Evolutionary conservation across 1,140 invertebrate genomes (phyloP).

Genomic region (Trinorchestia longiramus): DNA sequence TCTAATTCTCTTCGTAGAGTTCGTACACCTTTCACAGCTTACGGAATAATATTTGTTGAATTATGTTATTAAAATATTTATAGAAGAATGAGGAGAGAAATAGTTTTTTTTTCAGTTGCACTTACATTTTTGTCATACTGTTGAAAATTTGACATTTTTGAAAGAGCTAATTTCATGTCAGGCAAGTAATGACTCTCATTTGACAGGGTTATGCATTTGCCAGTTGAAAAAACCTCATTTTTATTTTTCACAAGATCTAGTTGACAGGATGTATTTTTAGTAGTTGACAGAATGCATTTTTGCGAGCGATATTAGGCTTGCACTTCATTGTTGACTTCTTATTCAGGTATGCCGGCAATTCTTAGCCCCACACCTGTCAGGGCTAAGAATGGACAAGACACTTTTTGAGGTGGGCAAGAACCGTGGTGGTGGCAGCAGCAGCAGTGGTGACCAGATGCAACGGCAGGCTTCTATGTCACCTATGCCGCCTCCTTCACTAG

Average conservation of each 20-base stretch:
- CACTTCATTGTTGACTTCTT: neutral
- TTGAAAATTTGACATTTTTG: neutral
- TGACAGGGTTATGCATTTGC: too few species aligned
- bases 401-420: slow-evolving; percentile 76
- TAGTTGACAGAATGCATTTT: neutral
- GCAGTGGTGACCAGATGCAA: slow-evolving; percentile 64
- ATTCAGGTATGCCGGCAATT: slow-evolving; percentile 78
- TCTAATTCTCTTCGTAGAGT: neutral
- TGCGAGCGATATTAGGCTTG: neutral
- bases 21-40: neutral
- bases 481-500: slow-evolving; percentile 76
- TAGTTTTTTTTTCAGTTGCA: too few species aligned
- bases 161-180: neutral
- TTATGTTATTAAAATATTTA: neutral
- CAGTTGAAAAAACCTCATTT: too few species aligned
- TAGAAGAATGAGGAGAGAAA: too few species aligned
- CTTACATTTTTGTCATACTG: too few species aligned
- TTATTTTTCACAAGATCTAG: too few species aligned
- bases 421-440: slow-evolving; percentile 54
- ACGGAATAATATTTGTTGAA: neutral
- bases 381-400: slow-evolving; percentile 83
- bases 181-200: neutral
- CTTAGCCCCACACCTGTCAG: slow-evolving; percentile 84
- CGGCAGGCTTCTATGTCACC: slow-evolving; percentile 72
- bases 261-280: too few species aligned